phyloP scores from a whole-genome alignment of 37 sponge, comb jelly and placozoan species.

The Tethya wilhelma region DNA sequence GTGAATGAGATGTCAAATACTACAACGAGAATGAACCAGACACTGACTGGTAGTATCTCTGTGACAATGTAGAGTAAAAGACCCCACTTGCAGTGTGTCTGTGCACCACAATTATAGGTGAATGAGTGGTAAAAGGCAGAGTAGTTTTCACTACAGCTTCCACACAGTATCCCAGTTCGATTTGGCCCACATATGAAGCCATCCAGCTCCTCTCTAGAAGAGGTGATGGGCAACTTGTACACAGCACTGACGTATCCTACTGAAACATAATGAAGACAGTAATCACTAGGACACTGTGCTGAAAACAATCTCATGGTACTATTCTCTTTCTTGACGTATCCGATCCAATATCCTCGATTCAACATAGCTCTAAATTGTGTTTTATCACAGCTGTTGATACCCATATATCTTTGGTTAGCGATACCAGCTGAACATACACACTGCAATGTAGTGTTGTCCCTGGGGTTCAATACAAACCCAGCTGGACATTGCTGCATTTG shows the following conservation, averaged over 20 bases:
- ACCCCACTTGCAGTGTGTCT: constrained; percentile 9
- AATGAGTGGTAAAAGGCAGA: constrained; percentile 24
- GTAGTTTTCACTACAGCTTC: not conserved
- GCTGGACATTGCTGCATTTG: constrained; percentile 7
- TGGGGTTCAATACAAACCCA: not conserved
- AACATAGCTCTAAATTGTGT: not conserved
- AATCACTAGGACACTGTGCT: not conserved
- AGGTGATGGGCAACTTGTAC: no score
- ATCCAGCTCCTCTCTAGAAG: constrained; percentile 7
- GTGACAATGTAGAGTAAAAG: constrained; percentile 36
- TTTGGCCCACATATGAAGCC: constrained; percentile 16
- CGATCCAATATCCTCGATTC: not conserved
- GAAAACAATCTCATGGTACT: not conserved
- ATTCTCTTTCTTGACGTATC: not conserved
- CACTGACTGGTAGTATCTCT: constrained; percentile 38
- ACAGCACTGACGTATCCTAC: no score
- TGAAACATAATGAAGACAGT: not conserved
- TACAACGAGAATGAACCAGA: constrained; percentile 12
- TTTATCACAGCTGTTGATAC: not conserved
- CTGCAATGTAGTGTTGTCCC: not conserved
- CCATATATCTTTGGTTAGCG: no score
- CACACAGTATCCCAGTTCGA: constrained; percentile 39
- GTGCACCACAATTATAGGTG: not conserved
- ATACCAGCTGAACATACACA: constrained; percentile 1
- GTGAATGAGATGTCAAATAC: constrained; percentile 39